Percentiles rank a stretch among this genome's conserved stretches.
These are phyloP conservation scores for Orchesellides sinensis DNA, from an alignment of 2,888 invertebrate species.

Conservation along the genomic window DNA sequence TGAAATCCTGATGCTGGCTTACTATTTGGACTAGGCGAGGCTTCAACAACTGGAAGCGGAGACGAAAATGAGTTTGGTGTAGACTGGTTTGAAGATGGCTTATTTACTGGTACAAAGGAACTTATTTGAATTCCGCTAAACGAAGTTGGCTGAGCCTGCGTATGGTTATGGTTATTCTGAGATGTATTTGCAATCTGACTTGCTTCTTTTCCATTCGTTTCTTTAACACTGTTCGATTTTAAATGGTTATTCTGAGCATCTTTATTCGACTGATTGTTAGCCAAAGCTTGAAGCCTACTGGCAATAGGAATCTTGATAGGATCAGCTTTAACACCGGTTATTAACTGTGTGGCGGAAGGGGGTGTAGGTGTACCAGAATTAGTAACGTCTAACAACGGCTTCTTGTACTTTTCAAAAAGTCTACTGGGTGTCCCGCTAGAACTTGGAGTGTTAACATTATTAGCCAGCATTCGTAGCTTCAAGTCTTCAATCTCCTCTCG, in stretches of 20 bases:
- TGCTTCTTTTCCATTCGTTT: slow-evolving; percentile 22
- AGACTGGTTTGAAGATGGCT: slow-evolving; percentile 68
- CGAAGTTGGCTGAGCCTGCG: slow-evolving; percentile 51
- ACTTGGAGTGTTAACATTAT: slow-evolving; percentile 77
- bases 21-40: slow-evolving; percentile 50
- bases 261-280: slow-evolving; percentile 45
- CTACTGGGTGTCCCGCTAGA: slow-evolving; percentile 78
- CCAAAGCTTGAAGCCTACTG: slow-evolving; percentile 71
- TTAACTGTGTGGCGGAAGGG: slow-evolving; percentile 58
- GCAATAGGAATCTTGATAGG: slow-evolving; percentile 69
- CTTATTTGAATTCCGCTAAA: slow-evolving; percentile 68
- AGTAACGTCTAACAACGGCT: slow-evolving; percentile 69
- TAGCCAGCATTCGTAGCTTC: slow-evolving; percentile 81
- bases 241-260: slow-evolving; percentile 20
- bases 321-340: slow-evolving; percentile 65
- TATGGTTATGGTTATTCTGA: slow-evolving; percentile 14
- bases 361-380: slow-evolving; percentile 60
- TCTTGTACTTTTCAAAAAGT: slow-evolving; percentile 76
- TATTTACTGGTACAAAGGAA: slow-evolving; percentile 67
- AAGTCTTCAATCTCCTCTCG: slow-evolving; percentile 92
- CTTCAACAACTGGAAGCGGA: slow-evolving; percentile 58
- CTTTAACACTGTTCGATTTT: slow-evolving; percentile 46
- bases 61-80: slow-evolving; percentile 71
- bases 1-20: slow-evolving; percentile 37
- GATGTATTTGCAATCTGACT: slow-evolving; percentile 13